A percentile compares a stretch with the other conserved stretches of the same genome.
Evolutionary conservation across 2,797 vertebrate species (phyloP).

Genomic region (Pseudocheirus occidentalis): DNA sequence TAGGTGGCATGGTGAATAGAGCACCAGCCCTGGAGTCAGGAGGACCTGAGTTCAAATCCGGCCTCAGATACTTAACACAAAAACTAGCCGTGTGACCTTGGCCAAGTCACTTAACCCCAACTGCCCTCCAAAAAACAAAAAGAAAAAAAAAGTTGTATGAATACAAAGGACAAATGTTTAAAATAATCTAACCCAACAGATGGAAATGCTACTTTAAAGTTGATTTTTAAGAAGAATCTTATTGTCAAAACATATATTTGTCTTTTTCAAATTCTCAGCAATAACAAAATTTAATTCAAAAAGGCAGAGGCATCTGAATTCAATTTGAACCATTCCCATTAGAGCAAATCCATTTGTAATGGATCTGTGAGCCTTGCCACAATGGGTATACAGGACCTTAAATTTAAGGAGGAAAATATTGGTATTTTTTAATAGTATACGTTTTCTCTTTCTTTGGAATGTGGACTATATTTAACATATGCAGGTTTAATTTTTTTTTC

Average conservation of each 20-base stretch:
- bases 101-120: too few relatives aligned
- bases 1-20: too few relatives aligned
- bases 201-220: neutral
- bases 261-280: neutral
- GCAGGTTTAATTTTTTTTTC: neutral
- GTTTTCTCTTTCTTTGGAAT: conserved; percentile 25
- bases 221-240: neutral
- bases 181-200: conserved; percentile 44
- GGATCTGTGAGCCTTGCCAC: neutral
- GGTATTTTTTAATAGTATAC: neutral
- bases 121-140: too few relatives aligned
- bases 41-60: too few relatives aligned
- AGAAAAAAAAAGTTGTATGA: too few relatives aligned
- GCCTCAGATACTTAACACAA: too few relatives aligned
- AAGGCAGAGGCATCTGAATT: conserved; percentile 42
- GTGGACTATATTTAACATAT: conserved; percentile 10
- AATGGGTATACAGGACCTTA: neutral
- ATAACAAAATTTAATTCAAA: neutral
- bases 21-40: too few relatives aligned
- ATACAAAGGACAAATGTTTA: conserved; percentile 22
- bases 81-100: too few relatives aligned
- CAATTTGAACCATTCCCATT: neutral
- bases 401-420: neutral
- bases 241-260: neutral
- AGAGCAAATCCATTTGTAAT: conserved; percentile 20